Percentiles rank a stretch among this genome's conserved stretches.
phyloP scores from a whole-genome alignment of 37 sponge, comb jelly and placozoan genomes.

The Ianthella basta region DNA sequence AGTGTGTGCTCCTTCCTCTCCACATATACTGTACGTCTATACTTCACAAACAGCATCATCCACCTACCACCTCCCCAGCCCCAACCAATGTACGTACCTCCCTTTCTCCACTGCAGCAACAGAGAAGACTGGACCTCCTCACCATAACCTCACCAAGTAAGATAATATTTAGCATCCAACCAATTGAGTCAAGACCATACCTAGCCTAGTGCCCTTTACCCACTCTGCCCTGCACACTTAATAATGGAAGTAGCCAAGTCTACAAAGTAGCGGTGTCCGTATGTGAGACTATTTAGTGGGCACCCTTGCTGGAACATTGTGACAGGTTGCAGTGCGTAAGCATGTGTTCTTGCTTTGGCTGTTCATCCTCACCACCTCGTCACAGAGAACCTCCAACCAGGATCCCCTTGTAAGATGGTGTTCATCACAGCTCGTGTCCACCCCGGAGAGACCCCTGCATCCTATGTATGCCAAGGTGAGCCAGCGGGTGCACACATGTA shows the following conservation, averaged over 20 bases:
- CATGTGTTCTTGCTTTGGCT: background rate
- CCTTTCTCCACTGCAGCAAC: slow-evolving; percentile 76
- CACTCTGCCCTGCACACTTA: too few species aligned
- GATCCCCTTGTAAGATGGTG: slow-evolving; percentile 55
- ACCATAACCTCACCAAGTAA: slow-evolving; percentile 86
- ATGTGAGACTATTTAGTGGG: too few species aligned
- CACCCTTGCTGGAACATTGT: too few species aligned
- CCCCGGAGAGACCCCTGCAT: slow-evolving; percentile 96
- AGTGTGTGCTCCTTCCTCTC: too few species aligned
- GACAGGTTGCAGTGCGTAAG: too few species aligned
- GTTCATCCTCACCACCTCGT: background rate
- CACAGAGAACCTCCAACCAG: slow-evolving; percentile 30
- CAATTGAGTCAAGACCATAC: background rate
- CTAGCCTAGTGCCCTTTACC: too few species aligned
- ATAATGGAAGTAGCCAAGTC: too few species aligned
- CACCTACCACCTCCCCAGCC: too few species aligned
- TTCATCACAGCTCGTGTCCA: slow-evolving; percentile 96
- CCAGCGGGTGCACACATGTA: background rate
- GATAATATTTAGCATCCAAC: background rate
- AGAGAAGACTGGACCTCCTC: slow-evolving; percentile 83
- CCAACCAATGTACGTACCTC: background rate
- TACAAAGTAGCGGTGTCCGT: too few species aligned
- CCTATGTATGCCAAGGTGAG: slow-evolving; percentile 96
- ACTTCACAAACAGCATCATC: background rate
- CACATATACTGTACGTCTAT: too few species aligned